Base-by-base conservation (phyloP, 2,888 invertebrate species). In the Zootermopsis nevadensis region DNA sequence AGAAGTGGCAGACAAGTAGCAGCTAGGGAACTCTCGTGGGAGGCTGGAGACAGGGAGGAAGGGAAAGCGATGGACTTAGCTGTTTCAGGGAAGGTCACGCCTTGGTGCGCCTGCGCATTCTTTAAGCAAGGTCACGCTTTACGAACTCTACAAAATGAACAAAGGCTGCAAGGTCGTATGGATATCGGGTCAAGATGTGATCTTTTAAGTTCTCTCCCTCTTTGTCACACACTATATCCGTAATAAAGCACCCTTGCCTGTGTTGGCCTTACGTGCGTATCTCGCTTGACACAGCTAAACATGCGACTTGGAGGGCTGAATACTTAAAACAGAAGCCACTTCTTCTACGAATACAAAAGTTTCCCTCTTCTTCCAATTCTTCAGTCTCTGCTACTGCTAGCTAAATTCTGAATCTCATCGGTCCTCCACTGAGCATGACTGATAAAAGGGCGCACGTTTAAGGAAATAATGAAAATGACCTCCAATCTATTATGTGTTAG, bases 131-230 rank as follows among this genome's bases (percentile, higher is more conserved):
- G 79, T 79, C 66, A 66, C 60, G 33, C 35, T 27, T 60, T 66
- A 66, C 66, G 35, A 79, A 79, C 60, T 55, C 79, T 38, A 42
- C 35, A 35, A 79, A 79, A 35, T 66, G 79, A 79, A 66, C 79
- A 66, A 66, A 7, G 30, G 22, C 2, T 33, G 38, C 82, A 82
- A 82, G 82, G 82, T 82, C 82, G 33, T 76, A 76, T 60, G 76
- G 82, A 74, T 82, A 82, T 82, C 76, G 35, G 76, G 53, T 27
- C 35, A 33, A 60, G 79, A 79, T 79, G 35, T 66, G 33, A 60
- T 79, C 35, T 27, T 30, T 24, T n/a, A 24, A 33, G 3, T 35
- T 33, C 7, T 53, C 12, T 55, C 77, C 19, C 55, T 42, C 76
- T 22, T 24, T 53, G 33, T 33, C 55, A 31, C 30, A 31, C 22